Conservation (phyloP, 2,113 vertebrate species). For the Ginglymostoma cirratum region DNA sequence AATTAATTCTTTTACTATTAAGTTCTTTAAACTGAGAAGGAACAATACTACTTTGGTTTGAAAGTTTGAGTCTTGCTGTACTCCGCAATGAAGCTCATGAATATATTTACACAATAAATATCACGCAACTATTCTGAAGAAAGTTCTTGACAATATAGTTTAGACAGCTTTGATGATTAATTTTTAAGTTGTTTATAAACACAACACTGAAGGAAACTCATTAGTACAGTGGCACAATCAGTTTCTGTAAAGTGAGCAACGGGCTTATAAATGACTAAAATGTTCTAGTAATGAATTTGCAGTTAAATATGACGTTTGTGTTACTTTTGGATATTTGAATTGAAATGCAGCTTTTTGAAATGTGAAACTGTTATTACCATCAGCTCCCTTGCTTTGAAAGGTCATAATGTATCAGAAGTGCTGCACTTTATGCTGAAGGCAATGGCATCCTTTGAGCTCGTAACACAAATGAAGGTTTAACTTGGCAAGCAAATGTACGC, state of each 20-base stretch:
- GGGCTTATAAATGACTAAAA: not conserved
- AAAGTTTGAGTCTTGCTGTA: not conserved
- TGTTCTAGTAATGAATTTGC: not conserved
- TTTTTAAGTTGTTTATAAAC: not conserved
- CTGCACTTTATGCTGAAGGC: not conserved
- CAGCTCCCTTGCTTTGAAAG: not conserved
- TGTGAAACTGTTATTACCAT: not conserved
- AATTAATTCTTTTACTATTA: not conserved
- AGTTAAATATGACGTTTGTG: not conserved
- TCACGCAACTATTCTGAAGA: not conserved
- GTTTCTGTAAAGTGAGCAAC: constrained; percentile 2
- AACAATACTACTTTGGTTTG: not conserved
- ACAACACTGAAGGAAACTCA: constrained; percentile 17
- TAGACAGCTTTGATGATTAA: not conserved
- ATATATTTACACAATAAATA: not conserved
- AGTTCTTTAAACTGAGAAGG: not conserved
- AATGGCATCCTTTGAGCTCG: not conserved
- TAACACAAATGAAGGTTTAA: not conserved
- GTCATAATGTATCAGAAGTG: not conserved
- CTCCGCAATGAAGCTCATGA: not conserved
- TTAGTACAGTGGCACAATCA: not conserved
- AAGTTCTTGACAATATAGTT: not conserved
- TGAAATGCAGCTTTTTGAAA: not conserved
- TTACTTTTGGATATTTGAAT: not conserved
- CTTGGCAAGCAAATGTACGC: not conserved